phyloP scores from a whole-genome alignment of 2,888 invertebrate genomes.

The Cosmorhoe ocellata region DNA sequence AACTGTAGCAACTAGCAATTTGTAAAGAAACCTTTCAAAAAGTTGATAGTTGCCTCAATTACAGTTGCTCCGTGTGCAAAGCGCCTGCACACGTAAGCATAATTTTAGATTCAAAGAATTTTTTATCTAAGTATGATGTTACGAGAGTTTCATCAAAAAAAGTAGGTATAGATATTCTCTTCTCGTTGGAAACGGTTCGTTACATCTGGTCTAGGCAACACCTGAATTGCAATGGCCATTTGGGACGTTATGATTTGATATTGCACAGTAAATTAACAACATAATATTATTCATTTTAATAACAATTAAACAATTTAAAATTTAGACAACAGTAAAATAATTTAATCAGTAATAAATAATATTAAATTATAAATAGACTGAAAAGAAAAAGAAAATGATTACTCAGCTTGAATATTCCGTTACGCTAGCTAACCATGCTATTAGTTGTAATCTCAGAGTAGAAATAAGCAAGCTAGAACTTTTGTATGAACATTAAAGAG shows the following conservation, averaged over 20 bases:
- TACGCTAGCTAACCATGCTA: slow-evolving; percentile 23
- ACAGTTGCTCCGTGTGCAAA: no score
- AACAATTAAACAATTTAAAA: slow-evolving; percentile 3
- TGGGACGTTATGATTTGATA: background rate
- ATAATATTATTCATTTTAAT: background rate
- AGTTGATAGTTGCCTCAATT: no score
- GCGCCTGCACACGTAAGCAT: no score
- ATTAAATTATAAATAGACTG: slow-evolving; percentile 14
- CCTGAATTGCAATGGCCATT: background rate
- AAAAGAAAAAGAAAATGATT: no score
- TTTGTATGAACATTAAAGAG: no score
- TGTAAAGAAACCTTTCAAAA: no score
- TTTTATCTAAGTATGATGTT: no score
- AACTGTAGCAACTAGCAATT: no score
- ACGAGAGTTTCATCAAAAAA: no score
- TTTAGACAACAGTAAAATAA: slow-evolving; percentile 9
- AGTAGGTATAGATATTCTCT: no score
- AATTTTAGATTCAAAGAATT: no score
- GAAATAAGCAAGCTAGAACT: slow-evolving; percentile 1
- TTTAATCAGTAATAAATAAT: slow-evolving; percentile 12
- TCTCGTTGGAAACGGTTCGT: no score
- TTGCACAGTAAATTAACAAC: background rate
- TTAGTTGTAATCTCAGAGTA: background rate
- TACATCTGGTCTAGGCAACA: background rate
- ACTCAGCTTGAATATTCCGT: slow-evolving; percentile 25